Percentiles rank a stretch among this genome's conserved stretches.
These are phyloP conservation scores for Drosophila suzukii DNA, from an alignment of 1,140 invertebrate genomes.

Conservation along the genomic window DNA sequence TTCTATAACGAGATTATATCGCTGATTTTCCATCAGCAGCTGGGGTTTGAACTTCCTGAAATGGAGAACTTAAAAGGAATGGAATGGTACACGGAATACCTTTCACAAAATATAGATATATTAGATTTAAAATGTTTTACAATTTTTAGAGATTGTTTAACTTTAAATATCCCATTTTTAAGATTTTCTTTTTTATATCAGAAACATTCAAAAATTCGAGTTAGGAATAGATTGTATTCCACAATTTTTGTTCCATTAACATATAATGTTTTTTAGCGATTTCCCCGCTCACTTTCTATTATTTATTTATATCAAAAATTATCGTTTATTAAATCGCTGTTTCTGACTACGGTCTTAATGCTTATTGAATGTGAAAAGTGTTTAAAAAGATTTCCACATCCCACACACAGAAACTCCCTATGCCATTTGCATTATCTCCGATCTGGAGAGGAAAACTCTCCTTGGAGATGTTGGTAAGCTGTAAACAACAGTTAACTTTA, in stretches of 20 bases:
- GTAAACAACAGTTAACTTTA: conserved; percentile 72
- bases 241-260: no score
- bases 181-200: no score
- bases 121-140: neutral
- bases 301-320: conserved; percentile 75
- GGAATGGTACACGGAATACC: neutral
- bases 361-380: conserved; percentile 65
- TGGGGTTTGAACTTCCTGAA: conserved; percentile 16
- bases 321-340: conserved; percentile 70
- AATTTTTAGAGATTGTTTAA: neutral
- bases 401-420: conserved; percentile 1
- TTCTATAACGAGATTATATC: conserved; percentile 61
- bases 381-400: conserved; percentile 21
- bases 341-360: conserved; percentile 24
- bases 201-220: no score
- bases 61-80: conserved; percentile 1
- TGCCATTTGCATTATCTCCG: conserved; percentile 66
- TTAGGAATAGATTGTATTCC: no score
- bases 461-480: conserved; percentile 56
- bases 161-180: neutral
- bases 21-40: conserved; percentile 46
- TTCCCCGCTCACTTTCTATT: conserved; percentile 2
- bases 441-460: conserved; percentile 36
- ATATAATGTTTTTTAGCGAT: no score
- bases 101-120: no score